These are phyloP conservation scores for Myioborus melanocephalus DNA, from an alignment of 2,797 vertebrate species.

Conservation along the genomic window DNA sequence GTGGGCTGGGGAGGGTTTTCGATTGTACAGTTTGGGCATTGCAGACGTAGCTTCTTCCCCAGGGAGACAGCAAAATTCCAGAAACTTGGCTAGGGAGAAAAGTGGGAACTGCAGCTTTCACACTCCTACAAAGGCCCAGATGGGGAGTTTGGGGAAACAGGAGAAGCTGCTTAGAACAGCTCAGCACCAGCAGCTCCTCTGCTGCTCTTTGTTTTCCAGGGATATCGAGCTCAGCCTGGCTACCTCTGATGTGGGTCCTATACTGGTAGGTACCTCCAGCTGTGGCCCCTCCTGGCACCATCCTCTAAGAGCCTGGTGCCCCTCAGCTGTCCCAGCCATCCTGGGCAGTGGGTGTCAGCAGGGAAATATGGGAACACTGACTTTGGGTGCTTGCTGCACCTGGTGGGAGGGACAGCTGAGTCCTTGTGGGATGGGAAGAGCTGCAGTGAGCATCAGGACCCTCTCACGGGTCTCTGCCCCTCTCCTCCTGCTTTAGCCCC, in stretches of 20 bases:
- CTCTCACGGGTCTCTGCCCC: background rate
- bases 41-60: background rate
- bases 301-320: background rate
- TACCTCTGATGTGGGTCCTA: constrained; percentile 5
- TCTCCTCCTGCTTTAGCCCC: background rate
- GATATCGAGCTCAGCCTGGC: constrained; percentile 23
- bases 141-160: accelerated
- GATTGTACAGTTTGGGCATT: background rate
- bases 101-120: background rate
- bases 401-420: background rate
- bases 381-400: background rate
- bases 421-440: accelerated
- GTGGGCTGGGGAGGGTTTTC: accelerated
- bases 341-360: accelerated
- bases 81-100: accelerated
- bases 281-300: accelerated
- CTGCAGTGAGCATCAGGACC: background rate
- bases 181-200: background rate
- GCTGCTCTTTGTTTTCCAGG: constrained; percentile 9
- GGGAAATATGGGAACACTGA: background rate
- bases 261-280: constrained; percentile 14
- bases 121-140: background rate
- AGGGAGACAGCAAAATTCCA: background rate
- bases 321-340: background rate
- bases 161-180: accelerated